A percentile compares a stretch with the other conserved stretches of the same genome.
Conservation (phyloP, 2,113 vertebrate species). For the Oryzias woworae region DNA sequence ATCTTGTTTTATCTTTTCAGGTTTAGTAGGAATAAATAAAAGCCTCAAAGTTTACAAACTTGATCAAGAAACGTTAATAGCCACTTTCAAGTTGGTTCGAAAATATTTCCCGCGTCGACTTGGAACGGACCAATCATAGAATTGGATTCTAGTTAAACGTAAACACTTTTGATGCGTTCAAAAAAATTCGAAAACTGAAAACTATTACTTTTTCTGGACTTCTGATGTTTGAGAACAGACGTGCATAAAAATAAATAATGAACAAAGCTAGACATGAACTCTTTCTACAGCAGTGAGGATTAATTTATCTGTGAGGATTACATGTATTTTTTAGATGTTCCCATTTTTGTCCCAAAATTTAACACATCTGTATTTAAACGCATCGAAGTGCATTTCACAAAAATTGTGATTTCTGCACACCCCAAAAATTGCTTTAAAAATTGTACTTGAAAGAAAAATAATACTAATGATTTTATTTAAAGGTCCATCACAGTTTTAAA, state of each 20-base stretch:
- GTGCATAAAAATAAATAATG: neutral
- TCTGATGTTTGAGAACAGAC: neutral
- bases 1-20: slow-evolving; percentile 46
- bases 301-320: no score
- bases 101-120: slow-evolving; percentile 24
- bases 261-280: no score
- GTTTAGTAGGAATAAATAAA: neutral
- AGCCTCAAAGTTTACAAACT: neutral
- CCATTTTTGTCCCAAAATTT: no score
- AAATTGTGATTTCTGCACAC: no score
- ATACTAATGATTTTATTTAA: no score
- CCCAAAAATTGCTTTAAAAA: no score
- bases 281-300: no score
- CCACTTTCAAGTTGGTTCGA: neutral
- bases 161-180: slow-evolving; percentile 28
- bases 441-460: no score
- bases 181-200: neutral
- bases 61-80: neutral
- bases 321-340: no score
- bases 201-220: neutral
- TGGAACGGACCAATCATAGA: slow-evolving; percentile 34
- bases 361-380: no score
- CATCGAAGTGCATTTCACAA: no score
- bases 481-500: no score
- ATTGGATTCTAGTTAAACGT: neutral